A percentile compares a stretch with the other conserved stretches of the same genome.
phyloP scores from a whole-genome alignment of 2,888 invertebrate species.

The Ophonus ardosiacus region DNA sequence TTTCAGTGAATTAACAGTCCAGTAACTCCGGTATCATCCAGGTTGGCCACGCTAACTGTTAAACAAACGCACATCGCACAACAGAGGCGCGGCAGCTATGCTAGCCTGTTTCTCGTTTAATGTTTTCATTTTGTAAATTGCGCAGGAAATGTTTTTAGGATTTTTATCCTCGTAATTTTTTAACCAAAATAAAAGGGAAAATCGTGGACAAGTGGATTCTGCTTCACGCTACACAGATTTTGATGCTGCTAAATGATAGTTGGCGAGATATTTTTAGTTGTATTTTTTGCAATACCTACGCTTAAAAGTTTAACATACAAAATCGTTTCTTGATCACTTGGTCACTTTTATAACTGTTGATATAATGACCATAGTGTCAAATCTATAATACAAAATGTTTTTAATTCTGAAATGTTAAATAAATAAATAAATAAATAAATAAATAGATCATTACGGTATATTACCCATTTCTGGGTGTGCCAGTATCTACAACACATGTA shows the following conservation, averaged over 20 bases:
- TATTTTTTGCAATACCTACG: not conserved
- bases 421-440: too few species aligned
- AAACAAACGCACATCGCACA: constrained; percentile 30
- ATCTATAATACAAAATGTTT: too few species aligned
- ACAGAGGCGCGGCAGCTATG: not conserved
- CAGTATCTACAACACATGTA: too few species aligned
- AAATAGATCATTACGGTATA: too few species aligned
- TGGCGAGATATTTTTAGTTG: constrained; percentile 3
- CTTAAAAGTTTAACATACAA: too few species aligned
- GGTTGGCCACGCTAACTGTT: constrained; percentile 45
- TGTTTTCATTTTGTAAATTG: constrained; percentile 50
- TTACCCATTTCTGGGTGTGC: too few species aligned
- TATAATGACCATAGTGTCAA: too few species aligned
- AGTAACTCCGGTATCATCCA: constrained; percentile 31
- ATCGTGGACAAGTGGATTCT: constrained; percentile 27
- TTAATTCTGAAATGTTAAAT: too few species aligned
- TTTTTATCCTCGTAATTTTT: constrained; percentile 38
- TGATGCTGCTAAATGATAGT: constrained; percentile 13
- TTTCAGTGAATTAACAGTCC: constrained; percentile 40
- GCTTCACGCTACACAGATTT: constrained; percentile 20
- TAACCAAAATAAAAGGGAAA: constrained; percentile 32
- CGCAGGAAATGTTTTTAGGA: constrained; percentile 40
- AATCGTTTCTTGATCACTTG: too few species aligned
- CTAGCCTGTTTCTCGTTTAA: constrained; percentile 26
- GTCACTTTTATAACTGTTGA: too few species aligned